Percentiles rank a stretch among this genome's conserved stretches.
These are phyloP conservation scores for Cuniculus paca DNA, from an alignment of 2,797 vertebrate genomes.

Conservation along the genomic window DNA sequence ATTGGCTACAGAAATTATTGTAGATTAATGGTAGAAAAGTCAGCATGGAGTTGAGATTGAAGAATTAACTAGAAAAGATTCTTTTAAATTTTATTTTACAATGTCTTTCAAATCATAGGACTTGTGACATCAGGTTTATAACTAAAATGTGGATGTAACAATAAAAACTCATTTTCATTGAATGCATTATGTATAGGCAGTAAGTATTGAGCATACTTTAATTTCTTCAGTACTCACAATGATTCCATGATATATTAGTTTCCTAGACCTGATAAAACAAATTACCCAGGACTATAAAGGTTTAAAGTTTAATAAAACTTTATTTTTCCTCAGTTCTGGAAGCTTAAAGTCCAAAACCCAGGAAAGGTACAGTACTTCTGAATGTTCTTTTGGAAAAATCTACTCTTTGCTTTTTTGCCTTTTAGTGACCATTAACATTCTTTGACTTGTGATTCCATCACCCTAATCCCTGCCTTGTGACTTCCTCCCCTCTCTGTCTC, in stretches of 20 bases:
- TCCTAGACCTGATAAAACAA: not conserved
- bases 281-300: not conserved
- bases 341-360: not conserved
- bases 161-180: not conserved
- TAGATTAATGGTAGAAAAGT: slow-evolving; percentile 85
- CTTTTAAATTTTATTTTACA: slow-evolving; percentile 81
- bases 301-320: not conserved
- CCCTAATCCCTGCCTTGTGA: not conserved
- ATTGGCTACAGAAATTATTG: slow-evolving; percentile 85
- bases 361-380: not conserved
- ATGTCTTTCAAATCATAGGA: slow-evolving; percentile 62
- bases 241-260: not conserved
- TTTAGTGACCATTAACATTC: not conserved
- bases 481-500: not conserved
- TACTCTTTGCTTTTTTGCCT: not conserved
- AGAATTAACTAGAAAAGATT: slow-evolving; percentile 65
- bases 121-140: not conserved
- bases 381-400: rapidly evolving
- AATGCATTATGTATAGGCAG: not conserved
- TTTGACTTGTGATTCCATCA: not conserved
- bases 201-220: not conserved
- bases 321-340: not conserved
- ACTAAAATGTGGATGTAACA: not conserved
- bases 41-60: slow-evolving; percentile 82
- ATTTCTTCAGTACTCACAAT: not conserved